A percentile compares a stretch with the other conserved stretches of the same genome.
phyloP scores from a whole-genome alignment of 2,888 invertebrate species.

The Arctia plantaginis region DNA sequence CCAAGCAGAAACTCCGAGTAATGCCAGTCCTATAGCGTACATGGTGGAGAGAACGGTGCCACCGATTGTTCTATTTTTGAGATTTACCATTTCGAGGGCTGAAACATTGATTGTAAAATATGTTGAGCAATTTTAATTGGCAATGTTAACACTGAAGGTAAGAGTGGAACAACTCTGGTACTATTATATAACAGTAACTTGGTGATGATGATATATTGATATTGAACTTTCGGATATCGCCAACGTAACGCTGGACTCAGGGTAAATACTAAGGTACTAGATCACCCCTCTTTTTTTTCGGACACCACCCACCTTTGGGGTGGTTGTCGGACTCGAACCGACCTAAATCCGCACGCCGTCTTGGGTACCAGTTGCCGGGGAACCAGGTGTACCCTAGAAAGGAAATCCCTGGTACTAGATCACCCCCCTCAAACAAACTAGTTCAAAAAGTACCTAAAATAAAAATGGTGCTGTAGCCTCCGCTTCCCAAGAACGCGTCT shows the following conservation, averaged over 20 bases:
- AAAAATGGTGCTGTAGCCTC: constrained; percentile 76
- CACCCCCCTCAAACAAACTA: neutral
- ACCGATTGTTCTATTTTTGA: constrained; percentile 1
- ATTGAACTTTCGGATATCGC: neutral
- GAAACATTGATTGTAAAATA: neutral
- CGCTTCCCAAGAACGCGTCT: constrained; percentile 72
- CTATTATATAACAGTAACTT: neutral
- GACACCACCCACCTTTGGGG: no score
- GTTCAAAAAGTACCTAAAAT: constrained; percentile 76
- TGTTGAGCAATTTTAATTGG: neutral
- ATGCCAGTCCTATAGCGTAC: neutral
- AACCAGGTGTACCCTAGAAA: no score
- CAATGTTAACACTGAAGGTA: neutral
- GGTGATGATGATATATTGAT: neutral
- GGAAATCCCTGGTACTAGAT: no score
- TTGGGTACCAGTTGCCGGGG: no score
- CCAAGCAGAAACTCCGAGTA: neutral
- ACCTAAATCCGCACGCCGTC: no score
- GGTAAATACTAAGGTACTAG: no score
- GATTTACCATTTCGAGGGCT: constrained; percentile 15
- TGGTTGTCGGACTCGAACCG: no score
- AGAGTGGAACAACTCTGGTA: neutral
- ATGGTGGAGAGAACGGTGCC: neutral
- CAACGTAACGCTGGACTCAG: neutral
- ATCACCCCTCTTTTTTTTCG: no score